Percentiles rank a stretch among this genome's conserved stretches.
These are phyloP conservation scores for Pipra filicauda DNA, from an alignment of 2,113 vertebrate genomes.

Conservation along the genomic window DNA sequence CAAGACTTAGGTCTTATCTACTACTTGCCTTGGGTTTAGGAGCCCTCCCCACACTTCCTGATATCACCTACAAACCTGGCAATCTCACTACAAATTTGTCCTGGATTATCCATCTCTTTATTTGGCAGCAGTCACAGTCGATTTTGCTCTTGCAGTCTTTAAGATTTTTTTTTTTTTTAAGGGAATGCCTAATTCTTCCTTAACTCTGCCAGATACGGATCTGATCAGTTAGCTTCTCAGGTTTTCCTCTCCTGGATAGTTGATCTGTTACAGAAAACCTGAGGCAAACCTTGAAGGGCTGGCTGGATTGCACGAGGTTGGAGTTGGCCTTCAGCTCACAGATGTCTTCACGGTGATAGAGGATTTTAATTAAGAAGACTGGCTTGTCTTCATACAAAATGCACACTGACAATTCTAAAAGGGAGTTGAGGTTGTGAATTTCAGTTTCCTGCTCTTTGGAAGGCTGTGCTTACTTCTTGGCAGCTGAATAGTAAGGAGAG, in stretches of 20 bases:
- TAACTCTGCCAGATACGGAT: not conserved
- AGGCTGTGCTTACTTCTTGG: not conserved
- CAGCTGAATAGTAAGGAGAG: not conserved
- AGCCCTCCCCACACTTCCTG: not conserved
- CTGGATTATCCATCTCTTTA: not conserved
- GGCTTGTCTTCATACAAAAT: not conserved
- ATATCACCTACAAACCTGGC: not conserved
- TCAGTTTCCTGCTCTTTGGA: slow-evolving; percentile 13
- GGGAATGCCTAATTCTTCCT: not conserved
- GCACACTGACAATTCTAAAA: not conserved
- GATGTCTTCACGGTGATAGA: not conserved
- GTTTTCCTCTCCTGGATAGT: not conserved
- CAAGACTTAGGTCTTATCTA: not conserved
- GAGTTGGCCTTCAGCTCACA: not conserved
- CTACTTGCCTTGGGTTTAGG: not conserved
- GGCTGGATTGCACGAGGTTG: not conserved
- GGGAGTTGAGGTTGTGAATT: not conserved
- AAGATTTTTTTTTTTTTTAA: not conserved
- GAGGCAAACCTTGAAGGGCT: not conserved
- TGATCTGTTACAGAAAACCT: not conserved
- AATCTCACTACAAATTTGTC: not conserved
- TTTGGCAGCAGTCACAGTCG: not conserved
- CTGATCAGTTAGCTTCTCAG: not conserved
- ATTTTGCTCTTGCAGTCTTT: not conserved
- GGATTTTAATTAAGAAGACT: not conserved